A percentile compares a stretch with the other conserved stretches of the same genome.
Conservation (phyloP, 2,888 invertebrate species). For the Cryptosula pallasiana region DNA sequence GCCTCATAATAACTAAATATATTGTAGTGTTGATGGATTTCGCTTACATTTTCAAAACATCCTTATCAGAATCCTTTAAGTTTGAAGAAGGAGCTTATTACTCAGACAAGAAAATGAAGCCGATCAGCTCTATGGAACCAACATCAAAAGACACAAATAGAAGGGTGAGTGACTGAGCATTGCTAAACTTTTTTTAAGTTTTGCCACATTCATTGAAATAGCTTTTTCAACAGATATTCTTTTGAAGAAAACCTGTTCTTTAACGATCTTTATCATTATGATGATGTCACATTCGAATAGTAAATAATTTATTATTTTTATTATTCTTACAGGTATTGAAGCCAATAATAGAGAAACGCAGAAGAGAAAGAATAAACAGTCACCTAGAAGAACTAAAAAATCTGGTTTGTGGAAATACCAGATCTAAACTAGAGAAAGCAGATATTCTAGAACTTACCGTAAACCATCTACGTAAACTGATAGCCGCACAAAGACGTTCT, state of each 20-base stretch:
- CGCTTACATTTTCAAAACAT: too few relatives aligned
- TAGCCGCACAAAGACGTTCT: slow-evolving; percentile 19
- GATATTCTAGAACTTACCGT: slow-evolving; percentile 24
- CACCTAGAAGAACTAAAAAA: slow-evolving; percentile 20
- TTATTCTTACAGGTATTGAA: slow-evolving; percentile 16
- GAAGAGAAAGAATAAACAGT: slow-evolving; percentile 23
- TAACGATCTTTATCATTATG: too few relatives aligned
- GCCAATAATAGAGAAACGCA: slow-evolving; percentile 21
- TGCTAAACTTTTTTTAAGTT: too few relatives aligned
- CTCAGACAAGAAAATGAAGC: slow-evolving; percentile 16
- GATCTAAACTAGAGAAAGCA: slow-evolving; percentile 23
- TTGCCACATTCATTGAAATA: too few relatives aligned
- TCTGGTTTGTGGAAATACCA: slow-evolving; percentile 22
- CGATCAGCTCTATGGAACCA: background rate
- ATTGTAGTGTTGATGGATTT: too few relatives aligned
- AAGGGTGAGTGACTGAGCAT: slow-evolving; percentile 1
- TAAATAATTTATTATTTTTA: background rate
- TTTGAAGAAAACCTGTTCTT: too few relatives aligned
- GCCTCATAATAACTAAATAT: background rate
- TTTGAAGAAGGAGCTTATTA: too few relatives aligned
- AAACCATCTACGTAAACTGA: slow-evolving; percentile 15
- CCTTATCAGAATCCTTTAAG: too few relatives aligned
- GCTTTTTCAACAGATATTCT: too few relatives aligned
- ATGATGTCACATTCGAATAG: too few relatives aligned
- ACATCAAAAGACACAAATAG: slow-evolving; percentile 5